These are phyloP conservation scores for Orthosia cruda DNA, from an alignment of 2,888 invertebrate species.

Conservation along the genomic window DNA sequence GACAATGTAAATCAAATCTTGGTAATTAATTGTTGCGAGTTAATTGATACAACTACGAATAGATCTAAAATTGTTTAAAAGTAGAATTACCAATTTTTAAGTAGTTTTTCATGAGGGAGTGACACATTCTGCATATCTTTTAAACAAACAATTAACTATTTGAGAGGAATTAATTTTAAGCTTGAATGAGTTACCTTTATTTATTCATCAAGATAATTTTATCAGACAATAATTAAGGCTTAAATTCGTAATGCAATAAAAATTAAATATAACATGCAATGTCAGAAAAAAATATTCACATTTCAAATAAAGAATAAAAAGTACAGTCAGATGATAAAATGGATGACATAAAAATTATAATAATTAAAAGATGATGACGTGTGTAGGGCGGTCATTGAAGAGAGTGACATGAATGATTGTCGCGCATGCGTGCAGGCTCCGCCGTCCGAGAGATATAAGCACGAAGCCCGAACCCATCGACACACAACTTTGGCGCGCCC, in stretches of 20 bases:
- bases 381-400: conserved; percentile 89
- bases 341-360: conserved; percentile 50
- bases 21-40: neutral
- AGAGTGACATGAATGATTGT: conserved; percentile 85
- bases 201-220: neutral
- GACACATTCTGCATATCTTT: neutral
- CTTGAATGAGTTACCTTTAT: conserved; percentile 3
- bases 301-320: conserved; percentile 29
- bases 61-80: too few species aligned
- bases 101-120: neutral
- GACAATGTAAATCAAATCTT: neutral
- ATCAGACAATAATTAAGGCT: neutral
- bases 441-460: conserved; percentile 87
- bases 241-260: conserved; percentile 4
- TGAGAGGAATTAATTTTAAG: neutral
- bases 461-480: conserved; percentile 81
- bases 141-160: neutral
- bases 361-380: conserved; percentile 77
- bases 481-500: conserved; percentile 90
- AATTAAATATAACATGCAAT: neutral
- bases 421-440: conserved; percentile 84
- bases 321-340: conserved; percentile 18
- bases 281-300: conserved; percentile 21
- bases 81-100: too few species aligned
- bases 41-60: neutral